Percentiles rank a stretch among this genome's conserved stretches.
Conservation (phyloP, 2,888 invertebrate species). For the Cryptocephalus moraei region DNA sequence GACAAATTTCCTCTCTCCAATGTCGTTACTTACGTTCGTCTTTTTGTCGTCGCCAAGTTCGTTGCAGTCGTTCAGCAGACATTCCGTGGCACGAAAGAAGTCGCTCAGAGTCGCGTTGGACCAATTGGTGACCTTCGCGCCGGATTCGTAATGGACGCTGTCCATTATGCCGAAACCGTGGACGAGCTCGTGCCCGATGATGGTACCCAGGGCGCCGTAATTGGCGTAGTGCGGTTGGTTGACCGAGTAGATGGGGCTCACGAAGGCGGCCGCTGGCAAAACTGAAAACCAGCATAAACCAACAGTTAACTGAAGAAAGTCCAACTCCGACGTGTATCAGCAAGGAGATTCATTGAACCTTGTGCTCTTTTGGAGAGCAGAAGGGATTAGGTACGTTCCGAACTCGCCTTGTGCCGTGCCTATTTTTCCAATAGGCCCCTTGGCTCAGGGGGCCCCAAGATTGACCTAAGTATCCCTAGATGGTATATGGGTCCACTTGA, state of each 20-base stretch:
- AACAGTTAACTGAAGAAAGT: too few species aligned
- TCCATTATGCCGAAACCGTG: constrained; percentile 19
- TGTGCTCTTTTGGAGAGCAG: too few species aligned
- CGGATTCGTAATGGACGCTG: constrained; percentile 1
- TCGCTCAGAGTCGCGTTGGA: constrained; percentile 12
- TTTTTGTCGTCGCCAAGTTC: constrained; percentile 8
- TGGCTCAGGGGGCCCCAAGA: too few species aligned
- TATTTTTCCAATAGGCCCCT: too few species aligned
- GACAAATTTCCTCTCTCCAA: background rate
- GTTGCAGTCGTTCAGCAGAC: constrained; percentile 20
- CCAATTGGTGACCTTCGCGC: constrained; percentile 11
- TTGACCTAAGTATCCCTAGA: too few species aligned
- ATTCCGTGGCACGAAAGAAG: constrained; percentile 14
- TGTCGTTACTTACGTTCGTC: constrained; percentile 3
- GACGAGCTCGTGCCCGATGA: constrained; percentile 27
- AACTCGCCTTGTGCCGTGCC: too few species aligned
- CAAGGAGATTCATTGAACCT: too few species aligned
- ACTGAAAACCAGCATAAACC: constrained; percentile 12
- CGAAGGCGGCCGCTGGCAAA: constrained; percentile 23
- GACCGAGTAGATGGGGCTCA: constrained; percentile 19
- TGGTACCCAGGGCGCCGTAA: constrained; percentile 25
- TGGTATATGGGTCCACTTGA: too few species aligned
- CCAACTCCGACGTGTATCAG: too few species aligned
- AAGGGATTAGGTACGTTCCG: too few species aligned
- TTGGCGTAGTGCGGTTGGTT: constrained; percentile 24